Conservation (phyloP, 2,797 vertebrate genomes). For the Eurystomus glaucurus region DNA sequence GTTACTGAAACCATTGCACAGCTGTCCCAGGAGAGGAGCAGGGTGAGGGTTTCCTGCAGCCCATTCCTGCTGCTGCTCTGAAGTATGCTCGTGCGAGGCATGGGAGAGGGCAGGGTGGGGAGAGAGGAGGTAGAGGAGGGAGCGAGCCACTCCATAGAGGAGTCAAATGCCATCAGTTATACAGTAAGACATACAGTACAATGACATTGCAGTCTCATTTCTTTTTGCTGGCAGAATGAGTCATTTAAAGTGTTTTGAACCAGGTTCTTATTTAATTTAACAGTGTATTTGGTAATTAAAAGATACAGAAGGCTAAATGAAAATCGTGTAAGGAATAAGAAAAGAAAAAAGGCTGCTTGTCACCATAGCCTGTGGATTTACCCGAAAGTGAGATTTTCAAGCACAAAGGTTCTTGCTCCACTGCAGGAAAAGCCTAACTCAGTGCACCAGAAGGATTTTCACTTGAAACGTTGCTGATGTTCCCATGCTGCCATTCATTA, state of each 20-base stretch:
- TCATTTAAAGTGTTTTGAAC: neutral
- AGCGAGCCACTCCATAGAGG: neutral
- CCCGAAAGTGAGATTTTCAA: neutral
- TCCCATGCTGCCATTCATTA: conserved; percentile 32
- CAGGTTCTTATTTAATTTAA: neutral
- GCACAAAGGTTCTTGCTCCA: neutral
- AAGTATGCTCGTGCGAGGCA: neutral
- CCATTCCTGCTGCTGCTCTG: neutral
- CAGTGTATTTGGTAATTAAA: neutral
- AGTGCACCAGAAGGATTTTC: neutral
- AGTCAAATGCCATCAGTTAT: accelerated
- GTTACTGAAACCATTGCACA: neutral
- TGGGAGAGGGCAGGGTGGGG: neutral
- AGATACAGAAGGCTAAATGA: neutral
- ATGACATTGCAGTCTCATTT: neutral
- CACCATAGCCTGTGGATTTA: neutral
- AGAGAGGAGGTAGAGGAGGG: neutral
- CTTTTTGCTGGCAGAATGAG: neutral
- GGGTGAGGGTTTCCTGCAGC: neutral
- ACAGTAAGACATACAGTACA: neutral
- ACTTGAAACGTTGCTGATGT: neutral
- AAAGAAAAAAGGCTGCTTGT: neutral
- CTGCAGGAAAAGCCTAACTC: neutral
- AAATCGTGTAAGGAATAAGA: neutral
- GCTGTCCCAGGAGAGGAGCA: neutral